Conservation (phyloP, 2,888 invertebrate genomes). For the Melinaea menophilus region DNA sequence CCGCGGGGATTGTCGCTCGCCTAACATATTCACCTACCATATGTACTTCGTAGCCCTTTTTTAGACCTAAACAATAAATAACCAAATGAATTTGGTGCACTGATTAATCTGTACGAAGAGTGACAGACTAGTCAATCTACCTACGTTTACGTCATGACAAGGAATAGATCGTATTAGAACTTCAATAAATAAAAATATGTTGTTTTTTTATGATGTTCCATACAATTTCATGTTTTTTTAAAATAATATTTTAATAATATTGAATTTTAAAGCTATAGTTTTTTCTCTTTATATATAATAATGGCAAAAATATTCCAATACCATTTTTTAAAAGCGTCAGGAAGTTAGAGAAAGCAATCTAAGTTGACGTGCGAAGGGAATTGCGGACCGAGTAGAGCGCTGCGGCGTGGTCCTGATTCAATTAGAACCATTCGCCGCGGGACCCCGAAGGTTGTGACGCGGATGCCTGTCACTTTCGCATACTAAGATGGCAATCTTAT, state of each 20-base stretch:
- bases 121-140: too few species aligned
- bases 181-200: not conserved
- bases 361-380: slow-evolving; percentile 67
- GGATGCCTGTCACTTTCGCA: slow-evolving; percentile 34
- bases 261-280: too few species aligned
- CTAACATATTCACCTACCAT: slow-evolving; percentile 71
- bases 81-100: not conserved
- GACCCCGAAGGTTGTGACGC: slow-evolving; percentile 36
- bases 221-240: not conserved
- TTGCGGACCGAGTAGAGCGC: slow-evolving; percentile 43
- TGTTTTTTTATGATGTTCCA: not conserved
- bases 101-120: too few species aligned
- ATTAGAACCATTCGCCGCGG: slow-evolving; percentile 59
- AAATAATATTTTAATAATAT: not conserved
- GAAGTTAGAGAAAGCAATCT: slow-evolving; percentile 55
- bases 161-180: too few species aligned
- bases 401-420: slow-evolving; percentile 59
- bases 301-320: not conserved
- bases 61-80: not conserved
- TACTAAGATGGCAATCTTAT: slow-evolving; percentile 27
- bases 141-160: too few species aligned
- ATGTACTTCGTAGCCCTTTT: slow-evolving; percentile 44
- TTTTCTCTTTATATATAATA: not conserved
- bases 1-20: slow-evolving; percentile 73
- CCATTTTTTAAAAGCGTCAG: slow-evolving; percentile 16